These are phyloP conservation scores for Aviceda subcristata DNA, from an alignment of 2,113 vertebrate species.

Conservation along the genomic window DNA sequence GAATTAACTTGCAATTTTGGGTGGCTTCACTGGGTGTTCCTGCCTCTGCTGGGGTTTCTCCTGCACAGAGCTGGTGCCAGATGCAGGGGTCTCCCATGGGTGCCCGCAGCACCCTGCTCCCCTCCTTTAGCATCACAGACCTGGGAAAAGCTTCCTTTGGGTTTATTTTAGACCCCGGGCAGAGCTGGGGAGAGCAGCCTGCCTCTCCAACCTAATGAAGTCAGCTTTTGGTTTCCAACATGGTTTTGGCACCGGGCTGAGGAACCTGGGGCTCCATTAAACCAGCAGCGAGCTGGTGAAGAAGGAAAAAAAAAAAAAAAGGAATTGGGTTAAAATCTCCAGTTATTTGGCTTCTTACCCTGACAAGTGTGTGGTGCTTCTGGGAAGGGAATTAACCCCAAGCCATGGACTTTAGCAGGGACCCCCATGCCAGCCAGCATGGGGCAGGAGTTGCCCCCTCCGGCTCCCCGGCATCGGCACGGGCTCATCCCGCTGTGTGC, in stretches of 20 bases:
- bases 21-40: neutral
- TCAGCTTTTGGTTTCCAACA: neutral
- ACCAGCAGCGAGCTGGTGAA: neutral
- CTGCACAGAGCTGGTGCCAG: neutral
- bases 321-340: neutral
- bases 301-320: neutral
- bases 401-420: neutral
- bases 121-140: neutral
- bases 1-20: neutral
- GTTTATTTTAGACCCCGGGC: neutral
- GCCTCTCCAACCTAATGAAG: neutral
- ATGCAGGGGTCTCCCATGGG: neutral
- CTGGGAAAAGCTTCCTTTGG: neutral
- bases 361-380: neutral
- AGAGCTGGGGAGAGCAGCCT: neutral
- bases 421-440: neutral
- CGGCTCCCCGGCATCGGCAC: neutral
- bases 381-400: neutral
- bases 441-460: neutral
- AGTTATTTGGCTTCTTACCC: neutral
- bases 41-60: neutral
- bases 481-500: fast-evolving
- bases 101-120: neutral
- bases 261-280: neutral
- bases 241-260: neutral